Percentiles rank a stretch among this genome's conserved stretches.
phyloP scores from a whole-genome alignment of 1,140 invertebrate genomes.

The Drosophila willistoni region DNA sequence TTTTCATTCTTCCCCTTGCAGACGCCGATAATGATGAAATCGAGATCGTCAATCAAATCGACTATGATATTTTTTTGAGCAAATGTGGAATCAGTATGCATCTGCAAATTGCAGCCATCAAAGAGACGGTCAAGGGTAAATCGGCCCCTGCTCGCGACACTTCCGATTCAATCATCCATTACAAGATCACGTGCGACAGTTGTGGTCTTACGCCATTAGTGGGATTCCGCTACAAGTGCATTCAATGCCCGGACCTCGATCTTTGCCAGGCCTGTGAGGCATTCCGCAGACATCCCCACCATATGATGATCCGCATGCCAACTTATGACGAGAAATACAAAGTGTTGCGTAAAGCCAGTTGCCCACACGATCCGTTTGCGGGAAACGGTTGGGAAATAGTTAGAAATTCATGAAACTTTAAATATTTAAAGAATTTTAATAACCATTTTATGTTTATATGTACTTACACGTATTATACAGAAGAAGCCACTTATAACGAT shows the following conservation, averaged over 20 bases:
- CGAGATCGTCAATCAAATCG: constrained; percentile 66
- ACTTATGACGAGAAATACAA: constrained; percentile 40
- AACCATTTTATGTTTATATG: too few species aligned
- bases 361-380: too few species aligned
- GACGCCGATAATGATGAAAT: constrained; percentile 74
- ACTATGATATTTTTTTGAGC: constrained; percentile 65
- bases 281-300: constrained; percentile 88
- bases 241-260: constrained; percentile 92
- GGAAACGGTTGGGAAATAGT: too few species aligned
- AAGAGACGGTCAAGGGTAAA: too few species aligned
- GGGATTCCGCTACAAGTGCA: constrained; percentile 94
- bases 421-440: too few species aligned
- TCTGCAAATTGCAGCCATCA: constrained; percentile 55
- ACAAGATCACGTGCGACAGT: constrained; percentile 89
- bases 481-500: too few species aligned
- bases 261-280: constrained; percentile 91
- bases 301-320: constrained; percentile 90
- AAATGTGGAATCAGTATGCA: constrained; percentile 50
- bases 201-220: constrained; percentile 86
- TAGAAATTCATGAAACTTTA: too few species aligned
- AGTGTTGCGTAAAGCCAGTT: too few species aligned
- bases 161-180: constrained; percentile 84
- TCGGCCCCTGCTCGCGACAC: neutral
- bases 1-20: constrained; percentile 28
- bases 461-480: too few species aligned